These are phyloP conservation scores for Trachelus troglodyta DNA, from an alignment of 2,888 invertebrate species.

Conservation along the genomic window DNA sequence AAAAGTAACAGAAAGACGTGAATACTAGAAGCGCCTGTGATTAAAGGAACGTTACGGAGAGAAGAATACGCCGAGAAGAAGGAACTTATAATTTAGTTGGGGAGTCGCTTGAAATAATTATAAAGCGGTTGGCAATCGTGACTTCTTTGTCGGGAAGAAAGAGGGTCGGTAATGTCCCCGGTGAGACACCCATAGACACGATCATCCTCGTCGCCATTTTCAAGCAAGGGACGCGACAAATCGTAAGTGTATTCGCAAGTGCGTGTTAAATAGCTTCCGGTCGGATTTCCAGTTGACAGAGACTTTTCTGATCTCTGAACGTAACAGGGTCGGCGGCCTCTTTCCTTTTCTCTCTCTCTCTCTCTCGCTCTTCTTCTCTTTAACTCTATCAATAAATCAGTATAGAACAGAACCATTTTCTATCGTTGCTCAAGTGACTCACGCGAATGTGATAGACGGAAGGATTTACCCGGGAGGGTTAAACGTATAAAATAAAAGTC, in stretches of 20 bases:
- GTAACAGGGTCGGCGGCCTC: neutral
- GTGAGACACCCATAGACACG: neutral
- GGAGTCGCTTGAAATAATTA: conserved; percentile 34
- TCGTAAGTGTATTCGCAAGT: neutral
- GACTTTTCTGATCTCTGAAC: neutral
- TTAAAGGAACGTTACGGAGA: neutral
- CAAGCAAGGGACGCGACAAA: neutral
- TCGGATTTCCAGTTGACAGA: neutral
- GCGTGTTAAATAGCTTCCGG: neutral
- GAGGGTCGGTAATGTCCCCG: neutral
- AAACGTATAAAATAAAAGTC: neutral
- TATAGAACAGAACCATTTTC: neutral
- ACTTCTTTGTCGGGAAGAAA: conserved; percentile 17
- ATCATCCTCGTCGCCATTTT: neutral
- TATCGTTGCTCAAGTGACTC: neutral
- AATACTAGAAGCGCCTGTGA: neutral
- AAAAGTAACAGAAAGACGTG: neutral
- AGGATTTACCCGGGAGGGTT: neutral
- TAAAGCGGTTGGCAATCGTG: conserved; percentile 33
- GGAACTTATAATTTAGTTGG: conserved; percentile 35
- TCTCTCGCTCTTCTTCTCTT: neutral
- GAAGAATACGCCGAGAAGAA: conserved; percentile 14
- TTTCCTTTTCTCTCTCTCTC: too few relatives aligned
- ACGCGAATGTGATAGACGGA: neutral
- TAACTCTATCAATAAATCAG: neutral